These are phyloP conservation scores for Elegia similella DNA, from an alignment of 2,888 invertebrate genomes.

Conservation along the genomic window DNA sequence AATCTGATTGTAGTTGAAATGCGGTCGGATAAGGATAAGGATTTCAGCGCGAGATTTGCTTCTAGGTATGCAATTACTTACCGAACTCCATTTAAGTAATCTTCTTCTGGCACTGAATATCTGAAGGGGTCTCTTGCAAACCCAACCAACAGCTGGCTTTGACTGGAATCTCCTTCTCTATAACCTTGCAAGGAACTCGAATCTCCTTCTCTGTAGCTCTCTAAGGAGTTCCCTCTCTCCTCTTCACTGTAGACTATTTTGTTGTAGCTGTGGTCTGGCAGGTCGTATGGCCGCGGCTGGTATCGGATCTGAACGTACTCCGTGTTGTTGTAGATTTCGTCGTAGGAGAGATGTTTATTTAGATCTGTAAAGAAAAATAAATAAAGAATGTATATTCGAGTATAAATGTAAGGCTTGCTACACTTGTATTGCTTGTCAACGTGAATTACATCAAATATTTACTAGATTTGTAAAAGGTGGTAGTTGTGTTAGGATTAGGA, in stretches of 20 bases:
- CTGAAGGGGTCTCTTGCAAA: slow-evolving; percentile 68
- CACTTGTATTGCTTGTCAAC: too few relatives aligned
- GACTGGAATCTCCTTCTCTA: slow-evolving; percentile 18
- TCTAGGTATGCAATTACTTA: slow-evolving; percentile 29
- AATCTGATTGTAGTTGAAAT: too few relatives aligned
- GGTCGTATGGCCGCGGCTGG: slow-evolving; percentile 42
- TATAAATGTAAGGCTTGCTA: too few relatives aligned
- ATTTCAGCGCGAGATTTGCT: too few relatives aligned
- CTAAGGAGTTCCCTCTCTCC: slow-evolving; percentile 48
- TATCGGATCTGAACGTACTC: slow-evolving; percentile 57
- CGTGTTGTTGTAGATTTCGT: slow-evolving; percentile 63
- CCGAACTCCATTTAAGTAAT: slow-evolving; percentile 66
- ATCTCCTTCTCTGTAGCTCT: slow-evolving; percentile 20
- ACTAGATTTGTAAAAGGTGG: too few relatives aligned
- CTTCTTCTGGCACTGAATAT: slow-evolving; percentile 62
- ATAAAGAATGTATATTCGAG: background rate
- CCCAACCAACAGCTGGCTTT: slow-evolving; percentile 55
- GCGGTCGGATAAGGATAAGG: too few relatives aligned
- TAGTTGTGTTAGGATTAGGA: too few relatives aligned
- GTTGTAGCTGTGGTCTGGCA: slow-evolving; percentile 33
- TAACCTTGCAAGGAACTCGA: slow-evolving; percentile 13
- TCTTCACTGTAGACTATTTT: slow-evolving; percentile 33
- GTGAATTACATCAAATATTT: too few relatives aligned
- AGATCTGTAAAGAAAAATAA: slow-evolving; percentile 46
- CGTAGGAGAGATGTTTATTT: slow-evolving; percentile 52